Evolutionary conservation across 2,113 vertebrate species (phyloP).

Genomic region (Sinocyclocheilus anshuiensis): DNA sequence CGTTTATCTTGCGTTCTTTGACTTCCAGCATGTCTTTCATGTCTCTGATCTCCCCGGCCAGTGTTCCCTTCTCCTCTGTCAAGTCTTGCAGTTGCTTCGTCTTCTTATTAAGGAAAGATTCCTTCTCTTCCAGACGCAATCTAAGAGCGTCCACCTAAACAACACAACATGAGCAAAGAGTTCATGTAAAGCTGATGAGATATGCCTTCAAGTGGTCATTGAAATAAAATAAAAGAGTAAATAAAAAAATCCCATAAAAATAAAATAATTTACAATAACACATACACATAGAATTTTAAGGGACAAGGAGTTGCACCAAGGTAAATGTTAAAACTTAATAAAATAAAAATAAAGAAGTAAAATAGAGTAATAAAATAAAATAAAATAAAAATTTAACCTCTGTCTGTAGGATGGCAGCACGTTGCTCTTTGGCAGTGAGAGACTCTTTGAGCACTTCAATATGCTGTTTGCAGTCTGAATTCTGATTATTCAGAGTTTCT

Average conservation of each 20-base stretch:
- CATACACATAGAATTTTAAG: too few species aligned
- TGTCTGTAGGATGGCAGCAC: conserved; percentile 98
- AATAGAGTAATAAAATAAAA: too few species aligned
- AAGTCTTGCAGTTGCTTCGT: conserved; percentile 99
- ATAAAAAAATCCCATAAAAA: background rate
- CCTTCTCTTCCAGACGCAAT: conserved; percentile 95
- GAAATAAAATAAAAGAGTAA: background rate
- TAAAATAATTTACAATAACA: too few species aligned
- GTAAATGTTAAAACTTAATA: too few species aligned
- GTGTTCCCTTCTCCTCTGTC: conserved; percentile 96
- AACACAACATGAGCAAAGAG: background rate
- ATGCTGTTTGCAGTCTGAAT: conserved; percentile 99
- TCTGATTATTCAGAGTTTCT: conserved; percentile 99
- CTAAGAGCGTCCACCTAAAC: conserved; percentile 92
- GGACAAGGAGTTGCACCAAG: too few species aligned
- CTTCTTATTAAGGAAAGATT: conserved; percentile 98
- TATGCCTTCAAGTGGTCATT: background rate
- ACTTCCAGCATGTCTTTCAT: conserved; percentile 99
- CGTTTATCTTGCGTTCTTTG: conserved; percentile 98
- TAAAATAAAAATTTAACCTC: conserved; percentile 77
- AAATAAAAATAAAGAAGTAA: too few species aligned
- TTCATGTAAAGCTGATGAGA: background rate
- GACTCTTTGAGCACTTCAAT: conserved; percentile 99
- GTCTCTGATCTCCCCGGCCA: conserved; percentile 95
- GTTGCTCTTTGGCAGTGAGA: conserved; percentile 99